Evolutionary conservation across 2,888 invertebrate genomes (phyloP).

Genomic region (Drepana falcataria): DNA sequence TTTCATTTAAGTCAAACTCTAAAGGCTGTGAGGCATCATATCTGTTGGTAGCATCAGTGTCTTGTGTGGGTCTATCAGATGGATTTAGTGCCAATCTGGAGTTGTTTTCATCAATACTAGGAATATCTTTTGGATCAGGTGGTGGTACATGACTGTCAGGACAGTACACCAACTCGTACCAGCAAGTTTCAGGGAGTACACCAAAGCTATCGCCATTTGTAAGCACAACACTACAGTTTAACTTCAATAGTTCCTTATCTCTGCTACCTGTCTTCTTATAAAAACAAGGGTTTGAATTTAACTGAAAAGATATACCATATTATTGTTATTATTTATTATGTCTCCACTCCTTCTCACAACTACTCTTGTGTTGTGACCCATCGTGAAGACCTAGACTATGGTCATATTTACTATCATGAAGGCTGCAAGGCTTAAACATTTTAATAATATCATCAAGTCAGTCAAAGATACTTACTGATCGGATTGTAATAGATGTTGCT

Average conservation of each 20-base stretch:
- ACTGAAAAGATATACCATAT: constrained; percentile 43
- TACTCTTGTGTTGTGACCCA: no score
- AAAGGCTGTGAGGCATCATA: constrained; percentile 6
- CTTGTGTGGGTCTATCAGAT: constrained; percentile 1
- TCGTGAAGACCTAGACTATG: no score
- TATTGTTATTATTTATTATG: background rate
- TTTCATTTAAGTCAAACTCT: constrained; percentile 18
- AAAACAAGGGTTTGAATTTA: constrained; percentile 77
- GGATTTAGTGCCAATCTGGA: constrained; percentile 2
- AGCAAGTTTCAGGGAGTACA: constrained; percentile 65
- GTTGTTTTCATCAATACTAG: constrained; percentile 6
- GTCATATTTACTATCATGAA: no score
- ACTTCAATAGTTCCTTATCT: constrained; percentile 43
- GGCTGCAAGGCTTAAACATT: no score
- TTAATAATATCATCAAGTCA: no score
- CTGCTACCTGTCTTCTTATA: constrained; percentile 38
- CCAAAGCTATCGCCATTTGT: constrained; percentile 73
- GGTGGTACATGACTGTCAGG: background rate
- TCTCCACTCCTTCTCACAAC: no score
- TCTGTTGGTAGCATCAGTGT: background rate
- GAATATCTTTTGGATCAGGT: constrained; percentile 2
- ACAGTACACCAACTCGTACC: constrained; percentile 62
- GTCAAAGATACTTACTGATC: constrained; percentile 48
- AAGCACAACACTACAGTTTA: constrained; percentile 44
- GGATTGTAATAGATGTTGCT: constrained; percentile 48